Base-by-base conservation (phyloP, 2,113 vertebrate species). In the Ahaetulla prasina region DNA sequence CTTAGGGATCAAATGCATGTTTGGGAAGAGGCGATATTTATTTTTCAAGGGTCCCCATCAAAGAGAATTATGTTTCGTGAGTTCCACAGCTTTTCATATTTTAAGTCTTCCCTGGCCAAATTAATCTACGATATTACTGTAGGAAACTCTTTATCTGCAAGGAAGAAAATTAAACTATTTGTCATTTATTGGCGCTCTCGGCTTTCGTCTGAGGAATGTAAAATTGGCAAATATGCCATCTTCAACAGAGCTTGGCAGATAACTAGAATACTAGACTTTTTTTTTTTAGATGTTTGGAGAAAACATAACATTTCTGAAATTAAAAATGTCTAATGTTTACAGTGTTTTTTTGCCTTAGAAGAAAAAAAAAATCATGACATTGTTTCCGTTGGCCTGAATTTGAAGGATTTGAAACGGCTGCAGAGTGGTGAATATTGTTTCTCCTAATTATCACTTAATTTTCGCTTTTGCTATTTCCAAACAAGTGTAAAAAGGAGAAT, bases 401-500 rank as follows among this genome's bases (percentile, higher is more conserved):
- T 49, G 12, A 47, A 92, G 90, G 84, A 91, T 16, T 3, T 50
- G 80, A 96, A 95, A 89, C 92, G 95, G 95, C 94, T 87, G 35
- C 14, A 35, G 85, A 6, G 9, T 27, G 27, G 63, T 93, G 80
- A 92, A 11, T 89, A 91, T 95, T 96, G 95, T 74, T 63, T 63
- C 35, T 52, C 54, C 74, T 96, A 95, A 97, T 96, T 96, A 93
- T 47, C 92, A 86, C 92, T 96, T 96, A 95, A 96, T 97, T 97
- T 97, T 39, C 88, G 94, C 57, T 94, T 96, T 92, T 39, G 53
- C 91, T 93, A 49, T 95, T 90, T 90, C 85, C 93, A 97, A 97
- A 97, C 27, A 27, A 95, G 74, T 95, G 91, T 94, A 95, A 95
- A 96, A 96, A 96, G 96, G 4, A 97, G 96, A 97, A 96, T 35